Conservation (phyloP, 2,888 invertebrate genomes). For the Gonocerus acuteangulatus region DNA sequence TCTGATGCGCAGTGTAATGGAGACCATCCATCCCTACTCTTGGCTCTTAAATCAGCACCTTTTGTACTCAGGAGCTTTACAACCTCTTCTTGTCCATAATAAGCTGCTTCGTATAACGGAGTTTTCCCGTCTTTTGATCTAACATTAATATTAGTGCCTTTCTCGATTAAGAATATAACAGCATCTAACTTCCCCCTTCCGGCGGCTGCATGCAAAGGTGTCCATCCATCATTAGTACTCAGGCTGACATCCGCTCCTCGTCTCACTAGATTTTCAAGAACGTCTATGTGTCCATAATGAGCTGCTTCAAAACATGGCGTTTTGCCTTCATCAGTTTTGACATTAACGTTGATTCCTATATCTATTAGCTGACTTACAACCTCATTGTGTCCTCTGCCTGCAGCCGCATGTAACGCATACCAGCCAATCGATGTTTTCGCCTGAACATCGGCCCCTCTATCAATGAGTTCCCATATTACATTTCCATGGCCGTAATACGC, state of each 20-base stretch:
- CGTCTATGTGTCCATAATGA: background rate
- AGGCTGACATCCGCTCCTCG: background rate
- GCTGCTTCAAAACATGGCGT: constrained; percentile 1
- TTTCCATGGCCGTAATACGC: background rate
- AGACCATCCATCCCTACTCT: background rate
- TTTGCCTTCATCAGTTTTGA: background rate
- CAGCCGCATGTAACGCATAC: background rate
- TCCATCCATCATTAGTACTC: background rate
- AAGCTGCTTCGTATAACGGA: background rate
- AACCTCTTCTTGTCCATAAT: background rate
- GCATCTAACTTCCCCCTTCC: background rate
- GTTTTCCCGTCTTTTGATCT: background rate
- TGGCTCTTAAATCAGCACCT: background rate
- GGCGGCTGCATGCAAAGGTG: background rate
- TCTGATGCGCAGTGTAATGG: background rate
- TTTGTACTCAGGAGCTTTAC: background rate
- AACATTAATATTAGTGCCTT: background rate
- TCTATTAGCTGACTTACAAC: background rate
- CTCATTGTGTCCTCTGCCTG: background rate
- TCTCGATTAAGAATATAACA: background rate
- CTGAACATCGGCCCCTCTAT: background rate
- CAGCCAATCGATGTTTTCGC: background rate
- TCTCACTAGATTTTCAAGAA: background rate
- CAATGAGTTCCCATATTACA: background rate
- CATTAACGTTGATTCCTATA: background rate